Base-by-base conservation (phyloP, 2,888 invertebrate species). In the Dicranocentrus wangi region DNA sequence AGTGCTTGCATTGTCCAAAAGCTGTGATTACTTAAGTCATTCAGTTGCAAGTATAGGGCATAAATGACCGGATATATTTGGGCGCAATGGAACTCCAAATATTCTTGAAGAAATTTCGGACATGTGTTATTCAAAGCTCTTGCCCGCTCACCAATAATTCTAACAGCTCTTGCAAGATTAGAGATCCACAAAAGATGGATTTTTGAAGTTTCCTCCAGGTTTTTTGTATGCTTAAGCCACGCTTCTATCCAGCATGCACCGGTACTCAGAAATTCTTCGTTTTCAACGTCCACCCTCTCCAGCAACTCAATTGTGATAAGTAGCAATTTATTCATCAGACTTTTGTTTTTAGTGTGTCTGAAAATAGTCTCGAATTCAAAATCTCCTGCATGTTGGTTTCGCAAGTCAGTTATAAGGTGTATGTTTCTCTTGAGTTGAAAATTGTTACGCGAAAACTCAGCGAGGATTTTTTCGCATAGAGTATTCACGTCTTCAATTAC, bases 171-270 rank as follows among this genome's bases (percentile, higher is more conserved):
- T n/a, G 83, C 81, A 7, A 86, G 58, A 60, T 80, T 81, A 10
- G 47, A 55, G 7, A 83, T 66, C 85, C 85, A 84, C 25, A 81
- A 27, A 10, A 84, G 69, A 23, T 73, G 70, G 7, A 63, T n/a
- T 65, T 82, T 83, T 2, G 70, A 83, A 19, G n/a, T 28, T 0
- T 17, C n/a, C 13, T 63, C 81, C 2, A 86, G 17, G 55, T 82
- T 76, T 69, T 84, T 85, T 5, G 72, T 75, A 21, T 83, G 80
- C 51, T 83, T 82, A 5, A 86, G 58, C 84, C 85, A 86, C 0
- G 83, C 84, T 42, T 85, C 82, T 19, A 86, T 76, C 86, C 86
- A 86, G 65, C 86, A 86, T 1, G 84, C 55, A 1, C 76, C 83
- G 7, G 77, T 66, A 8, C 85, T 78, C 8, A 80, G 42, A 63